These are phyloP conservation scores for Rostratula benghalensis DNA, from an alignment of 2,113 vertebrate genomes.

Conservation along the genomic window DNA sequence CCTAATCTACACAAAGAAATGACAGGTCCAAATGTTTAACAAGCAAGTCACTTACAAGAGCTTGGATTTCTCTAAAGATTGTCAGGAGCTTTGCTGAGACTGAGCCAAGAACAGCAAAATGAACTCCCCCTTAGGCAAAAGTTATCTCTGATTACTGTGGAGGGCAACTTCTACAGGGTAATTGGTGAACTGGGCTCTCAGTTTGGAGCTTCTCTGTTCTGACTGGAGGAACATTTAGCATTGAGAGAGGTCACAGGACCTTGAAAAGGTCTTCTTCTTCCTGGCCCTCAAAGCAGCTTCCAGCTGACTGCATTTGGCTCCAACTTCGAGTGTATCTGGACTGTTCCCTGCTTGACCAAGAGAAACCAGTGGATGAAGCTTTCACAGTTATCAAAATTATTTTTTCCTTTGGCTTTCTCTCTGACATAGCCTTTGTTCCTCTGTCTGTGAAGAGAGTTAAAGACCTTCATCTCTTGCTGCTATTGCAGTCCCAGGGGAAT, in stretches of 20 bases:
- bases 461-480: not conserved
- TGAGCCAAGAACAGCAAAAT: not conserved
- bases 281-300: not conserved
- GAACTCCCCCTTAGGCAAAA: not conserved
- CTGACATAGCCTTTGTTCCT: not conserved
- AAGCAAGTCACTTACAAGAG: not conserved
- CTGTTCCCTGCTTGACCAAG: not conserved
- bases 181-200: not conserved
- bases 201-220: not conserved
- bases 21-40: not conserved
- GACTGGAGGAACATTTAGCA: not conserved
- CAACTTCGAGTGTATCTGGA: not conserved
- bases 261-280: not conserved
- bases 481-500: not conserved
- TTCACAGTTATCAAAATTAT: not conserved
- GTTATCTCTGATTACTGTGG: not conserved
- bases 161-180: not conserved
- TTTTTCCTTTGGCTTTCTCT: not conserved
- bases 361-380: not conserved
- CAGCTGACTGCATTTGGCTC: not conserved
- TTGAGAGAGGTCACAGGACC: not conserved
- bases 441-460: not conserved
- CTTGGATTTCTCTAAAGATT: not conserved
- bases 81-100: fast-evolving
- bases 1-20: not conserved